phyloP scores from a whole-genome alignment of 1,140 invertebrate genomes.

The Atopsyche davidsoni region DNA sequence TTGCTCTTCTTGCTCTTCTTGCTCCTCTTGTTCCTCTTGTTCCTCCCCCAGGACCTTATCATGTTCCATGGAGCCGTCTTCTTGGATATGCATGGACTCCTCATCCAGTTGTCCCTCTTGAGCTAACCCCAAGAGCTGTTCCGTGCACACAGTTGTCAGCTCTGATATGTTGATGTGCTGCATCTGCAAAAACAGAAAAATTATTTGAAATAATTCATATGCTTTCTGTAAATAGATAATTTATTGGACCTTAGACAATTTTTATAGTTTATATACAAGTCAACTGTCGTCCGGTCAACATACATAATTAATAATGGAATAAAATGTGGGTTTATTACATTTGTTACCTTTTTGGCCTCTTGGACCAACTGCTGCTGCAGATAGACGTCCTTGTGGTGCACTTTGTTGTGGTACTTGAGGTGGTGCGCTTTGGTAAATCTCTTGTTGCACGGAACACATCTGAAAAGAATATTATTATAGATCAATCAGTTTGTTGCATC shows the following conservation, averaged over 20 bases:
- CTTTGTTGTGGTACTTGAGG: conserved; percentile 48
- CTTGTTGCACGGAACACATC: conserved; percentile 44
- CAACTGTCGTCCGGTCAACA: too few relatives aligned
- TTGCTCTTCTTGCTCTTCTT: background rate
- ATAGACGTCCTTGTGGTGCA: conserved; percentile 47
- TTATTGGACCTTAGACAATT: too few relatives aligned
- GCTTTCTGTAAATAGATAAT: too few relatives aligned
- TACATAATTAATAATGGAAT: too few relatives aligned
- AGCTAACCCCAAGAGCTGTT: conserved; percentile 22
- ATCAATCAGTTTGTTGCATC: too few relatives aligned
- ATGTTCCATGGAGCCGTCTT: background rate
- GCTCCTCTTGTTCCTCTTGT: background rate
- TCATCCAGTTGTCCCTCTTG: conserved; percentile 5
- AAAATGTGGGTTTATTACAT: too few relatives aligned
- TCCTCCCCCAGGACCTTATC: too few relatives aligned
- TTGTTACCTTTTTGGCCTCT: conserved; percentile 40
- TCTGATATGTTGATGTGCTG: conserved; percentile 22
- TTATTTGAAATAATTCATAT: too few relatives aligned
- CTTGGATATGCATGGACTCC: background rate
- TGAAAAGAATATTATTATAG: conserved; percentile 26
- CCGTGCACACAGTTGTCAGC: conserved; percentile 21
- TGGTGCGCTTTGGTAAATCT: conserved; percentile 49
- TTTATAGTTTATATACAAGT: too few relatives aligned
- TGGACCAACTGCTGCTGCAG: conserved; percentile 41
- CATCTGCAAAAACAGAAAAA: conserved; percentile 13